Percentiles rank a stretch among this genome's conserved stretches.
phyloP scores from a whole-genome alignment of 2,888 invertebrate genomes.

The Mycogona germanica region DNA sequence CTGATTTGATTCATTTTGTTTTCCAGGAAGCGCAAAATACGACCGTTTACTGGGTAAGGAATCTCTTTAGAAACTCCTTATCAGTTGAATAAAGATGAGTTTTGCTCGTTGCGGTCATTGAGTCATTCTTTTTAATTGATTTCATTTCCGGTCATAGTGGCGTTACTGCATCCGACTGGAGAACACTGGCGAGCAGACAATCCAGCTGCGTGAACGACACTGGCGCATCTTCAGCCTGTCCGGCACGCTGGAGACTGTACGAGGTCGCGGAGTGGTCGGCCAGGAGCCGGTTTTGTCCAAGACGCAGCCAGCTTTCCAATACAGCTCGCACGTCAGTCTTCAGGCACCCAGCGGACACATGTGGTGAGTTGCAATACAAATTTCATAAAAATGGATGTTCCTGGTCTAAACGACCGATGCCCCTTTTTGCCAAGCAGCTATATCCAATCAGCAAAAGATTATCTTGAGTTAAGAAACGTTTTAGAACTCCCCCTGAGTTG shows the following conservation, averaged over 20 bases:
- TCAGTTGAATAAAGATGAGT: not conserved
- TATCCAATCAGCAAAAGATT: too few species aligned
- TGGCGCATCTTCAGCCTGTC: conserved; percentile 91
- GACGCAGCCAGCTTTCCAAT: conserved; percentile 87
- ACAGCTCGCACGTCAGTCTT: conserved; percentile 91
- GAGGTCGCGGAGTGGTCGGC: conserved; percentile 94
- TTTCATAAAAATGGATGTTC: too few species aligned
- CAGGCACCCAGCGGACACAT: conserved; percentile 97
- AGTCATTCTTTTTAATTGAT: not conserved
- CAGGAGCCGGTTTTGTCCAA: conserved; percentile 89
- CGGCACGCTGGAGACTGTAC: conserved; percentile 72
- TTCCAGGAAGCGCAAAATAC: conserved; percentile 55
- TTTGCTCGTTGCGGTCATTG: not conserved
- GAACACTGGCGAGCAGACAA: conserved; percentile 76
- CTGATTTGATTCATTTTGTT: not conserved
- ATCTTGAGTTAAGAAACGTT: too few species aligned
- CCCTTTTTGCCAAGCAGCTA: too few species aligned
- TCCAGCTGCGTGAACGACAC: conserved; percentile 90
- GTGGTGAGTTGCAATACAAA: conserved; percentile 69
- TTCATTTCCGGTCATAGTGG: conserved; percentile 52
- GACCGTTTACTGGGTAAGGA: conserved; percentile 76
- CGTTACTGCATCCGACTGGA: conserved; percentile 94
- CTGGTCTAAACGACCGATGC: too few species aligned
- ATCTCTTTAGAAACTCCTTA: not conserved
- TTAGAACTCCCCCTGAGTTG: too few species aligned